Evolutionary conservation across 2,888 invertebrate genomes (phyloP).

Genomic region (Conus canariensis): DNA sequence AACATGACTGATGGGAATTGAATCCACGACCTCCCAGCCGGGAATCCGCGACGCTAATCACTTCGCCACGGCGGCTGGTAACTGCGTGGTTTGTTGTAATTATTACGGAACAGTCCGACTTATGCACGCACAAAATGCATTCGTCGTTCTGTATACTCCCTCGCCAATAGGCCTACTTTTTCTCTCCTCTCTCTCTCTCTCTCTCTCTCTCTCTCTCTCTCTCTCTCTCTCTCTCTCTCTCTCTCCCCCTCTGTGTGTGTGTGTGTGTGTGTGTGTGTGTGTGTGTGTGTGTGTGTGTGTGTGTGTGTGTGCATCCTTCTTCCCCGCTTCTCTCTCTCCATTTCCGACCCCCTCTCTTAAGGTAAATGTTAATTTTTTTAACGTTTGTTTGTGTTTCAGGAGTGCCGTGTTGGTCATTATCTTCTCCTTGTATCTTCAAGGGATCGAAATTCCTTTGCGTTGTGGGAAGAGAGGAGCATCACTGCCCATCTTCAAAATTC

Average conservation of each 20-base stretch:
- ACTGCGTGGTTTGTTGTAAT: no score
- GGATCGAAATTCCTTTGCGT: slow-evolving; percentile 52
- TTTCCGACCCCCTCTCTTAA: no score
- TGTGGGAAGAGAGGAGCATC: slow-evolving; percentile 37
- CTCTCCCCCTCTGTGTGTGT: background rate
- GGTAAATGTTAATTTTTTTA: background rate
- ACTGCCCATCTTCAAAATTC: slow-evolving; percentile 60
- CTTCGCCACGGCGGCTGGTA: no score
- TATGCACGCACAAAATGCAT: no score
- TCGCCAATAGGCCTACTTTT: background rate
- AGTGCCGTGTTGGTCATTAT: slow-evolving; percentile 53
- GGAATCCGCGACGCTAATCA: no score
- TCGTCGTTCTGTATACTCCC: no score
- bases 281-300: slow-evolving; percentile 18
- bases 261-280: slow-evolving; percentile 17
- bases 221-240: background rate
- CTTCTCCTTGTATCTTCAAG: slow-evolving; percentile 60
- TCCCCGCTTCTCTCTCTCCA: no score
- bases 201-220: background rate
- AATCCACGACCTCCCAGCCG: no score
- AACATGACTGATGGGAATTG: no score
- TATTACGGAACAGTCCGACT: no score
- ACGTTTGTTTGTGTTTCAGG: slow-evolving; percentile 56
- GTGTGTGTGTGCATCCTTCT: background rate
- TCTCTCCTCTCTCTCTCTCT: background rate